Evolutionary conservation across 1,140 invertebrate species (phyloP).

Genomic region (Platyscapa corneri): DNA sequence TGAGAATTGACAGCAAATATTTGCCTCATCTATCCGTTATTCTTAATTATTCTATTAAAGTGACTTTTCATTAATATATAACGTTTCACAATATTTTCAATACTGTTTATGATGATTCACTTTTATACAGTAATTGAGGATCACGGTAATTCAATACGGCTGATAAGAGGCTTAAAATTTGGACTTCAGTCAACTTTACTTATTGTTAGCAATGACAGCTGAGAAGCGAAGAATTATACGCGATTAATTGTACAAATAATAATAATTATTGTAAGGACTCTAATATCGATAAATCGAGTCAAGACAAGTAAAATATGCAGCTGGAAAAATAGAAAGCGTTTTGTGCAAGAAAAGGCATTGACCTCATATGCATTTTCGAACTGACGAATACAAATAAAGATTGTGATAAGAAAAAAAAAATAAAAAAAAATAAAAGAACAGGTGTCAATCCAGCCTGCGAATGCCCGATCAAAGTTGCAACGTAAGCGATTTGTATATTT

Average conservation of each 20-base stretch:
- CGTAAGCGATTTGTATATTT: neutral
- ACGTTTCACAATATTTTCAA: neutral
- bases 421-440: slow-evolving; percentile 1
- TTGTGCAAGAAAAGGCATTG: neutral
- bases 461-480: neutral
- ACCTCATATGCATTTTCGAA: slow-evolving; percentile 15
- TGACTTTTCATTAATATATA: neutral
- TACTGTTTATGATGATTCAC: neutral
- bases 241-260: slow-evolving; percentile 39
- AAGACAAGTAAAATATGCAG: slow-evolving; percentile 12
- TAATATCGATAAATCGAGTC: slow-evolving; percentile 19
- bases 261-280: slow-evolving; percentile 7
- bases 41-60: neutral
- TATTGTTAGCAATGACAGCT: neutral
- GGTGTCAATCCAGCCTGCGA: slow-evolving; percentile 15
- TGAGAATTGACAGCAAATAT: neutral
- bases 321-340: neutral
- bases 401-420: slow-evolving; percentile 40
- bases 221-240: slow-evolving; percentile 22
- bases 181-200: slow-evolving; percentile 10
- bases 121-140: slow-evolving; percentile 1
- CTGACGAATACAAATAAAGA: slow-evolving; percentile 34
- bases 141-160: neutral
- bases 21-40: neutral
- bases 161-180: neutral